Conservation (phyloP, 2,888 invertebrate genomes). For the Ichneumoninae sp. region DNA sequence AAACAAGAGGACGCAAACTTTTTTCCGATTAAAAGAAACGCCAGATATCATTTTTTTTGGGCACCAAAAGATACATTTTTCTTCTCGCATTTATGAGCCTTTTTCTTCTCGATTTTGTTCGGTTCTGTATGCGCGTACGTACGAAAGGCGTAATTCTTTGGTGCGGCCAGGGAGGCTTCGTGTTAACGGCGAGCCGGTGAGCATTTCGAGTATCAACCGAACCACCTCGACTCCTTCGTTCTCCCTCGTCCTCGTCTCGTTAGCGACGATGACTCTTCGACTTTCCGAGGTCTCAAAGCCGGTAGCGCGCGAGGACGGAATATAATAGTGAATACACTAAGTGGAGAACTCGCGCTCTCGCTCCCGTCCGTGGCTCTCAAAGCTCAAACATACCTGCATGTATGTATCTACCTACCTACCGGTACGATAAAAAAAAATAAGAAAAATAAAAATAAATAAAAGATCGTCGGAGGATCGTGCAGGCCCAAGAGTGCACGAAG, state of each 20-base stretch:
- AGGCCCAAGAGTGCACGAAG: slow-evolving; percentile 19
- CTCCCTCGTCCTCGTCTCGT: slow-evolving; percentile 75
- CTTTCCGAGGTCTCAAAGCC: slow-evolving; percentile 67
- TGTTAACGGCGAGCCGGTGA: slow-evolving; percentile 49
- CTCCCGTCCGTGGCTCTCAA: slow-evolving; percentile 28
- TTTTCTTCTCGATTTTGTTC: neutral
- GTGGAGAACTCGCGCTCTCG: slow-evolving; percentile 49
- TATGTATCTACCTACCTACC: slow-evolving; percentile 37
- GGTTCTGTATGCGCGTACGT: neutral
- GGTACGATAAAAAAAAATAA: slow-evolving; percentile 25
- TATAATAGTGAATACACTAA: slow-evolving; percentile 59
- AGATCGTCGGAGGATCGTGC: slow-evolving; percentile 7
- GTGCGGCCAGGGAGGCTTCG: neutral
- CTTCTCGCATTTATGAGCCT: neutral
- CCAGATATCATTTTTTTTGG: neutral
- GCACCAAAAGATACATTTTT: neutral
- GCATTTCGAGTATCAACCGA: slow-evolving; percentile 49
- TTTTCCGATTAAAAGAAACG: slow-evolving; percentile 27
- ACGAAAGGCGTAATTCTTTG: neutral
- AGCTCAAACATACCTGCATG: slow-evolving; percentile 49
- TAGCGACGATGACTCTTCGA: slow-evolving; percentile 80
- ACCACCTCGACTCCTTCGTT: slow-evolving; percentile 43
- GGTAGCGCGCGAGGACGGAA: slow-evolving; percentile 55
- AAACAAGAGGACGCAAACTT: slow-evolving; percentile 22
- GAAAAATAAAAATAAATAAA: neutral